These are phyloP conservation scores for Drosophila buzzatii DNA, from an alignment of 2,888 invertebrate genomes.

Conservation along the genomic window DNA sequence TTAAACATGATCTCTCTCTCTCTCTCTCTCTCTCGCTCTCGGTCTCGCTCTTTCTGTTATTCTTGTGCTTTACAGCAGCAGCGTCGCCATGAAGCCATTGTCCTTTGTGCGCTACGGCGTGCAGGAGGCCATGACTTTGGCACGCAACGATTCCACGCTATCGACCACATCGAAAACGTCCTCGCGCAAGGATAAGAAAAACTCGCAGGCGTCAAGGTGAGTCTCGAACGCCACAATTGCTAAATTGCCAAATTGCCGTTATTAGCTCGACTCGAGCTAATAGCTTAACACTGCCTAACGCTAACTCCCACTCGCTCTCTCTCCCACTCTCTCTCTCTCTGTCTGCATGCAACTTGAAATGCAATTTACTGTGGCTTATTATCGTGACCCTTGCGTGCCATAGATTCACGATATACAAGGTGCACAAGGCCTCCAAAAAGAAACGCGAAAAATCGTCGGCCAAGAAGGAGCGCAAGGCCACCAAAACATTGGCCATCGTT, in stretches of 20 bases:
- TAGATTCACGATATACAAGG: conserved; percentile 96
- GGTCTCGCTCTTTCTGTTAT: too few species aligned
- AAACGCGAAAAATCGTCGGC: conserved; percentile 97
- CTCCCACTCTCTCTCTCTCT: neutral
- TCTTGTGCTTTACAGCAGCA: conserved; percentile 72
- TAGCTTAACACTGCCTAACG: conserved; percentile 6
- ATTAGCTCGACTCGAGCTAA: conserved; percentile 50
- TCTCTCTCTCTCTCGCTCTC: too few species aligned
- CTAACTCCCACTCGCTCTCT: neutral
- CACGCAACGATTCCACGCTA: conserved; percentile 87
- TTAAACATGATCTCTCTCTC: too few species aligned
- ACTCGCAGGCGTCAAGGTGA: conserved; percentile 86
- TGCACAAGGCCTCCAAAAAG: conserved; percentile 97
- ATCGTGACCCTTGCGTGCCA: conserved; percentile 46
- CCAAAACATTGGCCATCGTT: conserved; percentile 99
- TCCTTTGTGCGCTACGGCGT: conserved; percentile 85
- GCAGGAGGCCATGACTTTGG: conserved; percentile 85
- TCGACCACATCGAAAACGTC: conserved; percentile 86
- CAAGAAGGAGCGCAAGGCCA: conserved; percentile 98
- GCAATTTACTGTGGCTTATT: conserved; percentile 53
- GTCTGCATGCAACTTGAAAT: conserved; percentile 35
- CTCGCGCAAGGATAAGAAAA: conserved; percentile 86
- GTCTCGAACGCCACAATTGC: conserved; percentile 16
- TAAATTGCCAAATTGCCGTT: conserved; percentile 57
- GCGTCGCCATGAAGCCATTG: conserved; percentile 89